Conservation (phyloP, 2,797 vertebrate genomes). For the Antennarius maculatus region DNA sequence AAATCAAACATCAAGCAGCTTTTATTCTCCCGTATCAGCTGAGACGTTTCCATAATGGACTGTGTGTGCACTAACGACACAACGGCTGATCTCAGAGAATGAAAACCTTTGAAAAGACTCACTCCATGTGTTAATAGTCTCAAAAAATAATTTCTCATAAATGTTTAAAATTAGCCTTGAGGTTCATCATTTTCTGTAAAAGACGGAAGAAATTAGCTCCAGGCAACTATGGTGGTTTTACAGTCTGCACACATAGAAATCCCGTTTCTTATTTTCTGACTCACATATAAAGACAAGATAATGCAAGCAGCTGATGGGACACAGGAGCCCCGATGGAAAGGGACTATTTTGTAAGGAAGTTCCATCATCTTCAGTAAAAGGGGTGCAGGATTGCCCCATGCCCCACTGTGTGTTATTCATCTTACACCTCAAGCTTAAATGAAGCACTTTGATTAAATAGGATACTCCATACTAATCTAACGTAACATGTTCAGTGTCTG, state of each 20-base stretch:
- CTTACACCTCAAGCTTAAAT: too few species aligned
- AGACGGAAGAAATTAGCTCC: not conserved
- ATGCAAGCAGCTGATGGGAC: too few species aligned
- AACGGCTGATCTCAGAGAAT: not conserved
- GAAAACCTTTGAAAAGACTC: not conserved
- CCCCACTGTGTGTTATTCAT: too few species aligned
- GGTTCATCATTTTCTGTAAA: not conserved
- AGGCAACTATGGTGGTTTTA: constrained; percentile 5
- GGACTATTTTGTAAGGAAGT: too few species aligned
- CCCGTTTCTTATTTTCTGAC: too few species aligned
- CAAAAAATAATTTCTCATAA: not conserved
- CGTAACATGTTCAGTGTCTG: too few species aligned
- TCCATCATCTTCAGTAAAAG: too few species aligned
- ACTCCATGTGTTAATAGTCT: not conserved
- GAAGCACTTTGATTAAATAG: too few species aligned
- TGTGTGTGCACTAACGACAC: not conserved
- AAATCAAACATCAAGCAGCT: not conserved
- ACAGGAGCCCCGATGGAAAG: too few species aligned
- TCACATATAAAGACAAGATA: too few species aligned
- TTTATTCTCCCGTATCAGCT: not conserved
- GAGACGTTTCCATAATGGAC: constrained; percentile 1
- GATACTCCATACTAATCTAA: too few species aligned
- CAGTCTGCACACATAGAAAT: not conserved
- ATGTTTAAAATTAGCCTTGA: not conserved
- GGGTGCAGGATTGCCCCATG: too few species aligned